phyloP scores from a whole-genome alignment of 92 coral and sea anemone species.

The Epizoanthus rinbou region DNA sequence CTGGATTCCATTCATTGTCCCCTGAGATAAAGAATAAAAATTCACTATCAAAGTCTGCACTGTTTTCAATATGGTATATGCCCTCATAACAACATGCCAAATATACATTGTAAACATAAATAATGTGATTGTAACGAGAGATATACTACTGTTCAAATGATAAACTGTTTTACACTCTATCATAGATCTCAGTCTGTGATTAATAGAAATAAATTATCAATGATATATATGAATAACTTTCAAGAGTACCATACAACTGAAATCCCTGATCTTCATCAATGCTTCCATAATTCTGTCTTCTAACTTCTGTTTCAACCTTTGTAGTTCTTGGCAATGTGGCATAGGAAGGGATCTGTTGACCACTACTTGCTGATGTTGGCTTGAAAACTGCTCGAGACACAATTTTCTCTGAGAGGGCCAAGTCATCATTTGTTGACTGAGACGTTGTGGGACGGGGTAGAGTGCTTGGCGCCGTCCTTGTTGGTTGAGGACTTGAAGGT shows the following conservation, averaged over 20 bases:
- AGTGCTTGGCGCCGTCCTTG: constrained; percentile 5
- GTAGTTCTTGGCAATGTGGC: constrained; percentile 85
- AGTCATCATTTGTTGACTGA: constrained; percentile 41
- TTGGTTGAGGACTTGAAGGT: constrained; percentile 39
- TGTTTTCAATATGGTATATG: constrained; percentile 18
- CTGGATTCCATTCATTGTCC: constrained; percentile 88
- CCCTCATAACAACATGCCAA: neutral
- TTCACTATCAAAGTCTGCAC: neutral
- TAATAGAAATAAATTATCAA: no score
- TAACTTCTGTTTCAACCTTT: constrained; percentile 41
- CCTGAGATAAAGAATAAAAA: constrained; percentile 10
- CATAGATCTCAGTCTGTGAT: no score
- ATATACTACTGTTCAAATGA: no score
- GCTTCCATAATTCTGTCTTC: constrained; percentile 51
- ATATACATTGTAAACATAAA: no score
- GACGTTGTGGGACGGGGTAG: neutral
- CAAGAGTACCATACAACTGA: constrained; percentile 21
- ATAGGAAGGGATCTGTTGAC: constrained; percentile 60
- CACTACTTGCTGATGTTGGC: constrained; percentile 57
- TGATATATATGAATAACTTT: no score
- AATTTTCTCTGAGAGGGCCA: constrained; percentile 72
- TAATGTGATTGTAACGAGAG: no score
- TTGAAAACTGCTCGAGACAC: constrained; percentile 74
- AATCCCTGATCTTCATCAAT: constrained; percentile 40
- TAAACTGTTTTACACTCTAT: no score